Percentiles rank a stretch among this genome's conserved stretches.
phyloP scores from a whole-genome alignment of 2,113 vertebrate species.

The Eurypyga helias region DNA sequence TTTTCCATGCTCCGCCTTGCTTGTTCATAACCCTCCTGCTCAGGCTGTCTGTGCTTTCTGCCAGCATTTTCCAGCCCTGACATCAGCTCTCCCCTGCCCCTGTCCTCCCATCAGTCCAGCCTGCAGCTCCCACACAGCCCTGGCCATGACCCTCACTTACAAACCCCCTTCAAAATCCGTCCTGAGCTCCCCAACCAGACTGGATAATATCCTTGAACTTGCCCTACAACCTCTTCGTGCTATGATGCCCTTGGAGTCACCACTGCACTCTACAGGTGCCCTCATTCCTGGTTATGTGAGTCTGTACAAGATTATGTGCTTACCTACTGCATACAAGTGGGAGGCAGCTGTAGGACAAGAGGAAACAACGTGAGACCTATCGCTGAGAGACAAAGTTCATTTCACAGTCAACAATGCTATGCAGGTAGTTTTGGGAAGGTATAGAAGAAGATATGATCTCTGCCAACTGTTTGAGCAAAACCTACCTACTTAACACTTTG shows the following conservation, averaged over 20 bases:
- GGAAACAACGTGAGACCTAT: background rate
- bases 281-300: background rate
- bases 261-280: background rate
- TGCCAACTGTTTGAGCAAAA: background rate
- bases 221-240: background rate
- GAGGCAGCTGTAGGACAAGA: background rate
- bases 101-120: background rate
- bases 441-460: background rate
- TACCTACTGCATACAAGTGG: background rate
- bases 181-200: background rate
- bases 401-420: background rate
- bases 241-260: background rate
- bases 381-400: background rate
- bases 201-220: background rate
- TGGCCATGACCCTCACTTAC: background rate
- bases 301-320: background rate
- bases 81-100: background rate
- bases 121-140: background rate
- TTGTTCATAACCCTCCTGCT: background rate
- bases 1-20: background rate
- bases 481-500: background rate
- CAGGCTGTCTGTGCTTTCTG: background rate
- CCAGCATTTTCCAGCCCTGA: background rate
- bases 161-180: background rate
- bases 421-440: background rate